phyloP scores from a whole-genome alignment of 2,888 invertebrate species.

The Diaperis boleti region DNA sequence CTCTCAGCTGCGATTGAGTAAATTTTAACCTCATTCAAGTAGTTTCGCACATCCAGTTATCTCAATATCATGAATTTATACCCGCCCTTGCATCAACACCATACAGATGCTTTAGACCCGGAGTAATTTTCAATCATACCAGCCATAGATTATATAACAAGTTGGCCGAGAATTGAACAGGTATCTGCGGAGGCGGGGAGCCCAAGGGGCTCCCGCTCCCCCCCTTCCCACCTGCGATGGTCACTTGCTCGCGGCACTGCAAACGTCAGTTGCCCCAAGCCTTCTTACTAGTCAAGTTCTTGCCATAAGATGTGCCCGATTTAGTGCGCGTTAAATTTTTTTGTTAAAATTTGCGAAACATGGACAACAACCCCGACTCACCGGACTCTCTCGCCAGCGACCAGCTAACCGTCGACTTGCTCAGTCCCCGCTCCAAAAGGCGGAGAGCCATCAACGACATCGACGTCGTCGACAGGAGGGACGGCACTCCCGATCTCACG shows the following conservation, averaged over 20 bases:
- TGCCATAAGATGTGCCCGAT: constrained; percentile 58
- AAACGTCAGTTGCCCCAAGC: constrained; percentile 65
- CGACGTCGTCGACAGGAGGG: constrained; percentile 49
- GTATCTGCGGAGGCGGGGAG: constrained; percentile 53
- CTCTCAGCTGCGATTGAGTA: not conserved
- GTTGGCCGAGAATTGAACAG: constrained; percentile 59
- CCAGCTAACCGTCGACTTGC: constrained; percentile 63
- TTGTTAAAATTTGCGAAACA: constrained; percentile 43
- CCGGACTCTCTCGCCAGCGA: constrained; percentile 65
- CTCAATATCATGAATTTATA: constrained; percentile 29
- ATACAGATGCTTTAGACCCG: constrained; percentile 29
- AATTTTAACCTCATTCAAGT: constrained; percentile 24
- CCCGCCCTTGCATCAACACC: constrained; percentile 38
- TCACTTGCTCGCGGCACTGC: constrained; percentile 64
- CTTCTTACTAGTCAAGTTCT: constrained; percentile 62
- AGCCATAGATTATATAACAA: constrained; percentile 60
- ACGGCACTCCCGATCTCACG: constrained; percentile 56
- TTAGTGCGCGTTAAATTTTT: constrained; percentile 47
- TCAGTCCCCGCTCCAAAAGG: constrained; percentile 61
- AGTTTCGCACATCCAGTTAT: constrained; percentile 12
- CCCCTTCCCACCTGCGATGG: constrained; percentile 57
- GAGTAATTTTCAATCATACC: constrained; percentile 46
- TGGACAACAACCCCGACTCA: constrained; percentile 65
- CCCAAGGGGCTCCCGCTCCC: constrained; percentile 47
- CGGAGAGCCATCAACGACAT: constrained; percentile 57